Conservation (phyloP, 2,113 vertebrate species). For the Platichthys stellatus region DNA sequence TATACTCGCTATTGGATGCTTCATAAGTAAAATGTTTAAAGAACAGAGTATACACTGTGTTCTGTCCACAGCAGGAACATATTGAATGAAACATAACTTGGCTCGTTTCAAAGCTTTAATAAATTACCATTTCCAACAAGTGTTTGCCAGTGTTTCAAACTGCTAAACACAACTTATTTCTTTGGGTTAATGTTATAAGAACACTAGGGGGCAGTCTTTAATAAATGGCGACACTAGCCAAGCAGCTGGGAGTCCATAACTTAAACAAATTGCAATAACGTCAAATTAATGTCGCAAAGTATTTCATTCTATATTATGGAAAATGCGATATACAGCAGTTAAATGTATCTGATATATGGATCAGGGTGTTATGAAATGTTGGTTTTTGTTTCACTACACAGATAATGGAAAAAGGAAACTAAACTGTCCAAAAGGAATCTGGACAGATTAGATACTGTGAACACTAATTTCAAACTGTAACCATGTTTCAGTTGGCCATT, state of each 20-base stretch:
- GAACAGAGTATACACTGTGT: background rate
- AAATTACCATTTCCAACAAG: background rate
- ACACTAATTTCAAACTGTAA: no score
- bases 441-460: no score
- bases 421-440: no score
- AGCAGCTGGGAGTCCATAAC: no score
- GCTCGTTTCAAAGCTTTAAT: background rate
- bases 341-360: no score
- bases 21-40: no score
- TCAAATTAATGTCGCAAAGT: background rate
- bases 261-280: no score
- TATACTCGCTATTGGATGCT: no score
- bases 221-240: background rate
- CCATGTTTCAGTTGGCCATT: no score
- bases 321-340: background rate
- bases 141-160: background rate
- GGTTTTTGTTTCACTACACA: no score
- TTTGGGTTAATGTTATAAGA: background rate
- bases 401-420: no score
- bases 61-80: background rate
- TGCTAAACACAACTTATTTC: background rate
- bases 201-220: conserved; percentile 51
- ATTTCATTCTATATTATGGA: background rate
- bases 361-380: no score
- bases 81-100: background rate